Conservation (phyloP, 2,888 invertebrate genomes). For the Sthenelais limicola region DNA sequence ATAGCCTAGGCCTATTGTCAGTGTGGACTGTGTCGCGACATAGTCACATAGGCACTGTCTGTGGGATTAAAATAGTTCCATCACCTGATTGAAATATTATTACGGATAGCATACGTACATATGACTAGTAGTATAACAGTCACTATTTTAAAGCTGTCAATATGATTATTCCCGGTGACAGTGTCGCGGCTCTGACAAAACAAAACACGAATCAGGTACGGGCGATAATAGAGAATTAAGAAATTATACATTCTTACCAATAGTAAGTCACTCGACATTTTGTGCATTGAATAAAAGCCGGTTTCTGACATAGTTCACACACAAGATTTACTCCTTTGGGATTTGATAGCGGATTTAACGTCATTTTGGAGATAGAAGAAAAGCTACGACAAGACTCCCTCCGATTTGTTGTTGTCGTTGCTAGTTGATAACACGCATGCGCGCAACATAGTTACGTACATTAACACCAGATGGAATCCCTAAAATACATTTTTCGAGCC, state of each 20-base stretch:
- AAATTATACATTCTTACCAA: constrained; percentile 62
- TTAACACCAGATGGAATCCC: not conserved
- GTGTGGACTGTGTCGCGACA: too few species aligned
- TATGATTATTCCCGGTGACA: too few species aligned
- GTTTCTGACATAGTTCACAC: constrained; percentile 72
- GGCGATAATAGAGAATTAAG: constrained; percentile 39
- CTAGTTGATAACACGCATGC: constrained; percentile 25
- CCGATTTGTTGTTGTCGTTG: constrained; percentile 24
- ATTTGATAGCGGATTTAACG: constrained; percentile 71
- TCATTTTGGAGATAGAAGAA: constrained; percentile 56
- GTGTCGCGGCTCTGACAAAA: too few species aligned
- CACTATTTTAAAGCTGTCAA: too few species aligned
- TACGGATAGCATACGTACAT: too few species aligned
- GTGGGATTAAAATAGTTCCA: too few species aligned
- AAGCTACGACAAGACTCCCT: not conserved
- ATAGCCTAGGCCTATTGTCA: too few species aligned
- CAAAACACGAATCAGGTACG: too few species aligned
- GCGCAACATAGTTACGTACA: not conserved
- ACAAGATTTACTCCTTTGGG: constrained; percentile 69
- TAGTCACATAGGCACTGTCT: too few species aligned
- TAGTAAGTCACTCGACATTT: constrained; percentile 72
- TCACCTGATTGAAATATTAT: too few species aligned
- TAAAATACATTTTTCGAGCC: too few species aligned
- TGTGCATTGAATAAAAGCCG: constrained; percentile 70
- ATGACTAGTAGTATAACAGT: too few species aligned